A percentile compares a stretch with the other conserved stretches of the same genome.
These are phyloP conservation scores for Hipparchia semele DNA, from an alignment of 2,888 invertebrate species.

Conservation along the genomic window DNA sequence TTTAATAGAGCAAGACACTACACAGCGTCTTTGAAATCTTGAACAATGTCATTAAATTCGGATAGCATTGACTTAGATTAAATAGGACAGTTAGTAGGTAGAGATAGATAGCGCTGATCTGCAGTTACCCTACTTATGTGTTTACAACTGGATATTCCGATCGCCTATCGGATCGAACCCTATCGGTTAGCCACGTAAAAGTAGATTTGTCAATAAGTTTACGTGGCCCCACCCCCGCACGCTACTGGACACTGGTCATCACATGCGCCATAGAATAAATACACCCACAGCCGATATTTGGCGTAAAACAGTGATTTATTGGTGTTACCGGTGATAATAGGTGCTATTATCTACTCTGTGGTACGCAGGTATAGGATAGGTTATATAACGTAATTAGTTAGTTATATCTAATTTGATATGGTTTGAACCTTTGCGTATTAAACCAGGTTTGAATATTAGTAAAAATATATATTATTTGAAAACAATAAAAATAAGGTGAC, in stretches of 20 bases:
- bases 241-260: slow-evolving; percentile 78
- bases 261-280: slow-evolving; percentile 68
- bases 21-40: too few relatives aligned
- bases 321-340: neutral
- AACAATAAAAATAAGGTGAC: neutral
- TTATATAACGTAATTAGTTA: too few relatives aligned
- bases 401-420: neutral
- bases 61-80: too few relatives aligned
- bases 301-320: slow-evolving; percentile 28
- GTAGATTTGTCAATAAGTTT: slow-evolving; percentile 49
- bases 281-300: slow-evolving; percentile 52
- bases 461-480: neutral
- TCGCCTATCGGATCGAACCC: slow-evolving; percentile 57
- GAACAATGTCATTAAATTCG: too few relatives aligned
- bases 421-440: too few relatives aligned
- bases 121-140: neutral
- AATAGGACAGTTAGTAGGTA: too few relatives aligned
- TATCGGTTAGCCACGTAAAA: slow-evolving; percentile 53
- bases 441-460: too few relatives aligned
- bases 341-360: neutral
- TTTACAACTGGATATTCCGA: slow-evolving; percentile 16
- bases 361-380: neutral
- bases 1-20: too few relatives aligned
- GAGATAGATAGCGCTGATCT: too few relatives aligned
- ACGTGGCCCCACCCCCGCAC: slow-evolving; percentile 66